phyloP scores from a whole-genome alignment of 2,888 invertebrate species.

The Caenorhabditis doughertyi region DNA sequence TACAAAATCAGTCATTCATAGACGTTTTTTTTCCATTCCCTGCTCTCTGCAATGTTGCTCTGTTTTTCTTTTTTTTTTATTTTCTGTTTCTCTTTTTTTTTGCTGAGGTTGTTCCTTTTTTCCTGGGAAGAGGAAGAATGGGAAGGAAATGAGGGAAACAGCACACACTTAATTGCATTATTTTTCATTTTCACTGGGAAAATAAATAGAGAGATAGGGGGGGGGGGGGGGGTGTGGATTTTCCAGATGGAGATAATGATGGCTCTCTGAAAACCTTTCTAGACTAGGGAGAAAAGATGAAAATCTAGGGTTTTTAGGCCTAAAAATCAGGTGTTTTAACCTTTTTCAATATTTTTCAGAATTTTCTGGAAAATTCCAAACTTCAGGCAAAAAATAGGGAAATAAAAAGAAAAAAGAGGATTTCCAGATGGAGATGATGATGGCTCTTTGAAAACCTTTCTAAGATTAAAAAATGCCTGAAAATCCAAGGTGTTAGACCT shows the following conservation, averaged over 20 bases:
- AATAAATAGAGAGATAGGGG: neutral
- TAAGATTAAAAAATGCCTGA: too few species aligned
- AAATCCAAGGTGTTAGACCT: too few species aligned
- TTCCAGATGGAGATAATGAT: too few species aligned
- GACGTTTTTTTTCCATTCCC: neutral
- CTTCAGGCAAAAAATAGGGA: too few species aligned
- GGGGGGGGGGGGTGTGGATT: neutral
- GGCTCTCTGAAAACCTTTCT: too few species aligned
- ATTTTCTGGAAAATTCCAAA: too few species aligned
- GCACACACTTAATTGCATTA: slow-evolving; percentile 2
- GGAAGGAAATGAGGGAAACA: neutral
- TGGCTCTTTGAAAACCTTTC: too few species aligned
- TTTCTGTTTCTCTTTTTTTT: neutral
- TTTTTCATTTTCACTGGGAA: slow-evolving; percentile 8
- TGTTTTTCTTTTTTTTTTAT: neutral
- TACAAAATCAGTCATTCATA: slow-evolving; percentile 5
- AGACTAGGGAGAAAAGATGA: too few species aligned
- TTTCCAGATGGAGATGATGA: too few species aligned
- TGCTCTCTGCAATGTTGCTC: neutral
- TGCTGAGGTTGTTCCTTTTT: neutral
- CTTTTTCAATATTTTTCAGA: too few species aligned
- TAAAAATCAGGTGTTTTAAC: neutral
- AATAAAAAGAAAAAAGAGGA: too few species aligned
- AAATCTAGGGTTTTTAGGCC: neutral
- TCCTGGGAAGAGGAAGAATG: neutral